phyloP scores from a whole-genome alignment of 1,140 invertebrate genomes.

The Brachionus rubens region DNA sequence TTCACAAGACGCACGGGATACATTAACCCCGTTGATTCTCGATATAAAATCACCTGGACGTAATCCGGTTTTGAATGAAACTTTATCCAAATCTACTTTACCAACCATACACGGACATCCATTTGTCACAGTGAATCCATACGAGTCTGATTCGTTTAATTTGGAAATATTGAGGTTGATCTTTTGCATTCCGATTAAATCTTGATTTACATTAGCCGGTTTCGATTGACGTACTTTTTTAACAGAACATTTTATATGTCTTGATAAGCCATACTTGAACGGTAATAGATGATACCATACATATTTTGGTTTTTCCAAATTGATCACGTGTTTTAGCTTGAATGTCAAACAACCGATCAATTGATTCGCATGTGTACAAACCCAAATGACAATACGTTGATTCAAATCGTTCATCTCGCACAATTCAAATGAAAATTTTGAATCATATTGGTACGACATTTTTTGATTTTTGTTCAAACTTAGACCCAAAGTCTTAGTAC shows the following conservation, averaged over 20 bases:
- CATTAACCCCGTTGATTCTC: slow-evolving; percentile 78
- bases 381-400: background rate
- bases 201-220: slow-evolving; percentile 30
- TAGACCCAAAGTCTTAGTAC: background rate
- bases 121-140: slow-evolving; percentile 35
- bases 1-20: slow-evolving; percentile 57
- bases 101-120: slow-evolving; percentile 36
- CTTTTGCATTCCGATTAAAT: slow-evolving; percentile 23
- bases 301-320: background rate
- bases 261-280: slow-evolving; percentile 16
- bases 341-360: slow-evolving; percentile 23
- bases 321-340: slow-evolving; percentile 18
- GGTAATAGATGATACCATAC: slow-evolving; percentile 38
- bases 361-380: background rate
- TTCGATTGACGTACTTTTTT: background rate
- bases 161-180: background rate
- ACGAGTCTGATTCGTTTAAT: background rate
- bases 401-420: slow-evolving; percentile 2
- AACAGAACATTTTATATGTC: slow-evolving; percentile 18
- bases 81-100: slow-evolving; percentile 50
- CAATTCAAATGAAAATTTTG: slow-evolving; percentile 37
- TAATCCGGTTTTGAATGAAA: slow-evolving; percentile 82
- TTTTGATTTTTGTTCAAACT: background rate
- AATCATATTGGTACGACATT: slow-evolving; percentile 11
- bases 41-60: slow-evolving; percentile 84